Base-by-base conservation (phyloP, 1,140 invertebrate genomes). In the Panulirus ornatus region DNA sequence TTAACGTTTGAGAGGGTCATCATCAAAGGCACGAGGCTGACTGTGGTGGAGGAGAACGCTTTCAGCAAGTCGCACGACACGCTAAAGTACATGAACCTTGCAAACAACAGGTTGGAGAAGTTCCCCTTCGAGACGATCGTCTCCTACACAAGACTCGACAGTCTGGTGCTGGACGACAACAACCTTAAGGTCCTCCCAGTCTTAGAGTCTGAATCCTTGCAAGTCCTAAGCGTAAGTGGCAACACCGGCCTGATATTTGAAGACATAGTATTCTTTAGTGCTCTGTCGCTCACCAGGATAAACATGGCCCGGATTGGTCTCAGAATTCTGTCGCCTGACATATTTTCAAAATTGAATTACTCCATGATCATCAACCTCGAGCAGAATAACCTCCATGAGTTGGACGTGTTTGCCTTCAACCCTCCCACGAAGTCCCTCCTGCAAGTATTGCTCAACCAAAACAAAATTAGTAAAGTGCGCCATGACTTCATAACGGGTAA, bases 61-160 rank as follows among this genome's bases (percentile, higher is more conserved):
- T 84, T 84, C 27, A 63, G 44, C 11, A 30, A 84, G 36, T 84
- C 83, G 1, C 40, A 84, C 58, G 22, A 44, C 0, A 27, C 22
- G 1, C 44, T 84, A 11, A 73, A 40, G 2, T 73, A 84, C 40
- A 66, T 84, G 6, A 71, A 84, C n/a, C 83, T 84, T 19, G 66
- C 83, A 58, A 34, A 34, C 42, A 84, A 84, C 54, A 0, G 19
- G 30, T 16, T 84, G 22, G 0, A 73, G 0, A n/a, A n/a, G 8
- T 71, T 84, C 11, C 83, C 83, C 38, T 84, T 84, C 66, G 83
- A 84, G 38, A 71, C 83, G 22, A 14, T 84, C 2, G 6, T 22
- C 38, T 34, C 19, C 2, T 84, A 73, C 63, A 3, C 14, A 30
- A 44, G 40, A 16, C 70, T 84, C 34, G 1, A 36, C 27, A 84